A percentile compares a stretch with the other conserved stretches of the same genome.
Conservation (phyloP, 2,113 vertebrate species). For the Gymnorhina tibicen region DNA sequence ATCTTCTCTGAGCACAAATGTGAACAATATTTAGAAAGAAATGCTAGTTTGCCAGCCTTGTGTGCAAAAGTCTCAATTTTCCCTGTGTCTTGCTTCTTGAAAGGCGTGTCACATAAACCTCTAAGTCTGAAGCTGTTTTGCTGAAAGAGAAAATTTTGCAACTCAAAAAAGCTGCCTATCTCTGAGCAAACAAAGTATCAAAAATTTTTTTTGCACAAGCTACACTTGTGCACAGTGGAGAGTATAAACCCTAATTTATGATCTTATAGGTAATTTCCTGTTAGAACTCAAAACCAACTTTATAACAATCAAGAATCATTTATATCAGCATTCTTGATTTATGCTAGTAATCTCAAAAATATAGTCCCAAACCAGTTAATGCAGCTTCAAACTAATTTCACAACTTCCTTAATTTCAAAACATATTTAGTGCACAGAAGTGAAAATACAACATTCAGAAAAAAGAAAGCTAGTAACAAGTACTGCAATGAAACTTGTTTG, state of each 20-base stretch:
- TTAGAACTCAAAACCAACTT: not conserved
- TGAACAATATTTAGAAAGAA: constrained; percentile 11
- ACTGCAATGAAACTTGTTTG: not conserved
- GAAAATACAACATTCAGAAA: not conserved
- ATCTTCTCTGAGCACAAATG: not conserved
- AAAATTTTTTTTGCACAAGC: not conserved
- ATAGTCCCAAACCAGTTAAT: not conserved
- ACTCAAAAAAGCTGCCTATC: not conserved
- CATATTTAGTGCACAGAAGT: not conserved
- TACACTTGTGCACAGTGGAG: not conserved
- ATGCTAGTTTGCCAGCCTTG: not conserved
- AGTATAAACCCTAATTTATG: not conserved
- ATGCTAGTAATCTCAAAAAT: not conserved
- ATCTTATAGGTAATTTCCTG: not conserved
- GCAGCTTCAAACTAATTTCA: not conserved
- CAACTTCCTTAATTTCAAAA: constrained; percentile 12
- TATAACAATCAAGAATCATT: not conserved
- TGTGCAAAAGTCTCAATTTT: not conserved
- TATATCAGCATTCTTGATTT: not conserved
- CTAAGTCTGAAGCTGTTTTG: not conserved
- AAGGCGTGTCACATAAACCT: not conserved
- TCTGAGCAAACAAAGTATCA: not conserved
- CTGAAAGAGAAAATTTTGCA: not conserved
- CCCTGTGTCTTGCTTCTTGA: not conserved
- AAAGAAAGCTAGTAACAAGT: constrained; percentile 15